phyloP scores from a whole-genome alignment of 2,797 vertebrate species.

The Myoxocephalus aenaeus region DNA sequence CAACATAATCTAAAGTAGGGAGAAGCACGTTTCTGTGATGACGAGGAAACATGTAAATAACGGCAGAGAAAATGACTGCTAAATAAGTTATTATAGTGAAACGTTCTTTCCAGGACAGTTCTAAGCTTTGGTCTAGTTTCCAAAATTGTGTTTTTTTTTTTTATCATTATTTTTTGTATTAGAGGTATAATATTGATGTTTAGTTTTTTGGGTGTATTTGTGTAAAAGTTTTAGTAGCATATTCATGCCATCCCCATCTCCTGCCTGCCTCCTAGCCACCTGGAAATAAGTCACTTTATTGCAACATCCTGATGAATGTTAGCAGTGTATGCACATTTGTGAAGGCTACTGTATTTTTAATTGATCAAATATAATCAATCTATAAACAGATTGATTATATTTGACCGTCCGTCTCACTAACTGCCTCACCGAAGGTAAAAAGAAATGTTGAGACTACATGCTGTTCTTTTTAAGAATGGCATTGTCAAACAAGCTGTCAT shows the following conservation, averaged over 20 bases:
- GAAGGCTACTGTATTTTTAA: not conserved
- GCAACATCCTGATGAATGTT: not conserved
- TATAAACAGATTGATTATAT: not conserved
- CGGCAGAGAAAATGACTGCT: not conserved
- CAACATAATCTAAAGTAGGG: no score
- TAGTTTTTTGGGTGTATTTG: not conserved
- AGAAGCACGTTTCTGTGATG: not conserved
- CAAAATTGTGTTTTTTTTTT: not conserved
- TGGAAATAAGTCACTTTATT: not conserved
- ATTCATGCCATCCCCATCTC: not conserved
- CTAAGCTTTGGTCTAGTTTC: not conserved
- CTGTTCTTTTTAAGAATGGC: no score
- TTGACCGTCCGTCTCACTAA: not conserved
- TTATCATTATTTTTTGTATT: not conserved
- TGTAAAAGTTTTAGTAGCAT: not conserved
- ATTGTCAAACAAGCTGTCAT: no score
- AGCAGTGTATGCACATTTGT: not conserved
- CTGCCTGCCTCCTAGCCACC: not conserved
- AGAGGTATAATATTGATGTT: not conserved
- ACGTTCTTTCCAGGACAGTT: not conserved
- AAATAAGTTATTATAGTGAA: not conserved
- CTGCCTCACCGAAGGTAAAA: not conserved
- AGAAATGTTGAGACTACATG: not conserved
- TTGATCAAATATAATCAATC: no score
- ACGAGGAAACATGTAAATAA: not conserved